Percentiles rank a stretch among this genome's conserved stretches.
Evolutionary conservation across 2,888 invertebrate species (phyloP).

Genomic region (Dryococelus australis): DNA sequence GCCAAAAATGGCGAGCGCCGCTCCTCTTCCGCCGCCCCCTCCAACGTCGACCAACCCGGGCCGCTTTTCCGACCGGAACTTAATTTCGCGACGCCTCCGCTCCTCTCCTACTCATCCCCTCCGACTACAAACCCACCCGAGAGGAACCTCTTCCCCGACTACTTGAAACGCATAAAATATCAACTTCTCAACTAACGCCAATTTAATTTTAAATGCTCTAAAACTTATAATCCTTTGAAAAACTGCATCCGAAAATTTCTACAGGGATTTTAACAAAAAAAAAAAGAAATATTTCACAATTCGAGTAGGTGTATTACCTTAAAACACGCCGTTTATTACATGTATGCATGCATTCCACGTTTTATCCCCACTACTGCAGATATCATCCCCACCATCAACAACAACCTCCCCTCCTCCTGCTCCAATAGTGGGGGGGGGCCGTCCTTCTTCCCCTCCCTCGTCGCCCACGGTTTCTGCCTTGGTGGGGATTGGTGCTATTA

Average conservation of each 20-base stretch:
- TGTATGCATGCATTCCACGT: not conserved
- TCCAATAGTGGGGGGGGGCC: not conserved
- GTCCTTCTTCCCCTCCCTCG: constrained; percentile 7
- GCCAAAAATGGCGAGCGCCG: constrained; percentile 42
- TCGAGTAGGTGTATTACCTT: not conserved
- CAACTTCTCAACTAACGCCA: not conserved
- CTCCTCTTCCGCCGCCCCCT: not conserved
- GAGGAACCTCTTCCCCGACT: too few relatives aligned
- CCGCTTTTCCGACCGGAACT: constrained; percentile 34
- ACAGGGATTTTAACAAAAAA: not conserved
- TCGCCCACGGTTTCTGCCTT: not conserved
- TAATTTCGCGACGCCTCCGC: constrained; percentile 39
- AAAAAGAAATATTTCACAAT: not conserved
- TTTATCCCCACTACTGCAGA: not conserved
- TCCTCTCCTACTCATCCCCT: not conserved
- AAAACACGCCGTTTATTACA: too few relatives aligned
- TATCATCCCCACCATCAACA: not conserved
- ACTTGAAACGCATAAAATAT: too few relatives aligned
- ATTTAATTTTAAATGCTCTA: not conserved
- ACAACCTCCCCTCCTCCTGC: not conserved
- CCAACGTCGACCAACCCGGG: not conserved
- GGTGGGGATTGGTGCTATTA: too few relatives aligned
- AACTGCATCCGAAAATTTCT: not conserved
- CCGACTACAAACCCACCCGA: too few relatives aligned
- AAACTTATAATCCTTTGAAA: not conserved